Evolutionary conservation across 2,888 invertebrate species (phyloP).

Genomic region (Gymnosoma rotundatum): DNA sequence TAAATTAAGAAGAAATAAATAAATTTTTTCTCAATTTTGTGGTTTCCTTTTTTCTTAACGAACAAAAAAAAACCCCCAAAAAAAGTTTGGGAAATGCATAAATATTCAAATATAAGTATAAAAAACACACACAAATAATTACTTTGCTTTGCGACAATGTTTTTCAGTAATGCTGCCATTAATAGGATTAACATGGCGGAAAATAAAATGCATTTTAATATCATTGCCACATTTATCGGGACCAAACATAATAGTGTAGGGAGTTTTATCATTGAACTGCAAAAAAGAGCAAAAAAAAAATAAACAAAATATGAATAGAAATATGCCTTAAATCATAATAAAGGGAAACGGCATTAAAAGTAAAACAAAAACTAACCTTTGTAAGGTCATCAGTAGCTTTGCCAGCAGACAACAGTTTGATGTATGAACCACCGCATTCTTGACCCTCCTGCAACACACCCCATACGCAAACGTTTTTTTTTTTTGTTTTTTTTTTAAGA

Average conservation of each 20-base stretch:
- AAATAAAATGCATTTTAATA: slow-evolving; percentile 95
- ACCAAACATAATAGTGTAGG: slow-evolving; percentile 99
- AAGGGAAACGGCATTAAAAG: not conserved
- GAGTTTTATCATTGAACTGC: slow-evolving; percentile 95
- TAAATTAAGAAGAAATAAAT: slow-evolving; percentile 15
- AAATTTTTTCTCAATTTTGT: not conserved
- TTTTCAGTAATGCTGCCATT: slow-evolving; percentile 96
- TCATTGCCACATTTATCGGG: slow-evolving; percentile 99
- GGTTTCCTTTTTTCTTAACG: not conserved
- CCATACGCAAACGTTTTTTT: not conserved
- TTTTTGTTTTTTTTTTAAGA: no score
- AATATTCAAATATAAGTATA: not conserved
- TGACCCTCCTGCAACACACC: slow-evolving; percentile 89
- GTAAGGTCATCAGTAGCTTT: slow-evolving; percentile 88
- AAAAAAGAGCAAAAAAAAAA: slow-evolving; percentile 39
- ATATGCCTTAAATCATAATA: not conserved
- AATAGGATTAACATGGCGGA: slow-evolving; percentile 96
- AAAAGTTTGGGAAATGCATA: not conserved
- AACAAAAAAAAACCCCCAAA: not conserved
- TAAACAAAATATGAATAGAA: slow-evolving; percentile 24
- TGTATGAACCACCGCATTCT: slow-evolving; percentile 99
- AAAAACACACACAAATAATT: slow-evolving; percentile 73
- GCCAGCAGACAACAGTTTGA: slow-evolving; percentile 93
- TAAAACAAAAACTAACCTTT: slow-evolving; percentile 80
- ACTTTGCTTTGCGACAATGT: slow-evolving; percentile 96